A percentile compares a stretch with the other conserved stretches of the same genome.
These are phyloP conservation scores for Pachypeltis micranthus DNA, from an alignment of 1,140 invertebrate genomes.

Conservation along the genomic window DNA sequence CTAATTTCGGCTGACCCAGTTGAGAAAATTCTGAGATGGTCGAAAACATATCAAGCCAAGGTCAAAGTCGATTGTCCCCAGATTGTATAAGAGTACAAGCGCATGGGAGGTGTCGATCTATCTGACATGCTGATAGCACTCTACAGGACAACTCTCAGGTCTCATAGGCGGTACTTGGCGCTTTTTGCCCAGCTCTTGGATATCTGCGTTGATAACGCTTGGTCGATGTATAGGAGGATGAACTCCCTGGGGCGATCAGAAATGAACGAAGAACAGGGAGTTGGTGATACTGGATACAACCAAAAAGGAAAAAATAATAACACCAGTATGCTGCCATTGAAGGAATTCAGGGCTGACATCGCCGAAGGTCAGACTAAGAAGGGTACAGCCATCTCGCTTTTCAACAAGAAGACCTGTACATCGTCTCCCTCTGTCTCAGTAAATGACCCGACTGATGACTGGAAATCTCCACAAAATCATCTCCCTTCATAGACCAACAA, in stretches of 20 bases:
- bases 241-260: background rate
- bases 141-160: conserved; percentile 23
- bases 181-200: conserved; percentile 25
- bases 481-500: background rate
- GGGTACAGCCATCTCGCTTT: background rate
- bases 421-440: background rate
- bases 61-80: background rate
- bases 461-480: background rate
- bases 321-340: background rate
- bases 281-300: background rate
- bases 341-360: background rate
- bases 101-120: conserved; percentile 30
- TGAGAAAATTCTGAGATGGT: no score
- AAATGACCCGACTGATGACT: background rate
- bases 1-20: no score
- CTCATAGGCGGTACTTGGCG: conserved; percentile 26
- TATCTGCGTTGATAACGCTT: conserved; percentile 24
- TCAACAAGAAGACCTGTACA: background rate
- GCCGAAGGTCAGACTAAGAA: background rate
- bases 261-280: background rate
- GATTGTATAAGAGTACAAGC: conserved; percentile 24
- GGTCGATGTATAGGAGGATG: conserved; percentile 20
- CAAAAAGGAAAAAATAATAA: background rate
- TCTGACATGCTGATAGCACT: conserved; percentile 25
- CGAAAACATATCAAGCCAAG: no score